Percentiles rank a stretch among this genome's conserved stretches.
These are phyloP conservation scores for Hippolais icterina DNA, from an alignment of 2,113 vertebrate genomes.

Conservation along the genomic window DNA sequence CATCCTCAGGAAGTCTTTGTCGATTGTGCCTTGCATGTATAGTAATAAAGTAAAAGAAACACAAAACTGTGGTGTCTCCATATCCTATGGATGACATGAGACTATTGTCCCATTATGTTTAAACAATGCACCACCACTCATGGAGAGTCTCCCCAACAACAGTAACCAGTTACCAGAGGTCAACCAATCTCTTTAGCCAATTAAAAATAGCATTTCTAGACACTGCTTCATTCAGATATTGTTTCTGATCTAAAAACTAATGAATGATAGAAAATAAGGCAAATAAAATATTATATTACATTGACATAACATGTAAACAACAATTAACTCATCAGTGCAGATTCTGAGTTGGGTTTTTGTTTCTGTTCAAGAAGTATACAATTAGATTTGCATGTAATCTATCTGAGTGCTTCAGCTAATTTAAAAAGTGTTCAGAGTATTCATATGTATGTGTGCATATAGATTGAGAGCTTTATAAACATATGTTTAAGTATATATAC, in stretches of 20 bases:
- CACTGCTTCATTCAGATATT: slow-evolving; percentile 30
- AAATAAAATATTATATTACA: background rate
- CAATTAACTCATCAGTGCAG: background rate
- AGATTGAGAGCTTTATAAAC: background rate
- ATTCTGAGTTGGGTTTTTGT: background rate
- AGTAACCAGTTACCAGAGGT: slow-evolving; percentile 51
- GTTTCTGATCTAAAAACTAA: background rate
- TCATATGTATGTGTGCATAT: background rate
- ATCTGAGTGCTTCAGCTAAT: background rate
- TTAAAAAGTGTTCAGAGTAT: background rate
- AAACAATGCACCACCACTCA: slow-evolving; percentile 51
- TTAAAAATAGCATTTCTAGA: slow-evolving; percentile 38
- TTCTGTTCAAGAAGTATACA: background rate
- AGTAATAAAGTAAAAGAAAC: slow-evolving; percentile 74
- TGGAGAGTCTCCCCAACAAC: slow-evolving; percentile 58
- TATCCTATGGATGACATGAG: slow-evolving; percentile 65
- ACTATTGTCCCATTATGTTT: slow-evolving; percentile 48
- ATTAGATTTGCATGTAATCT: background rate
- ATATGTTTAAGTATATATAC: background rate
- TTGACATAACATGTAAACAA: background rate
- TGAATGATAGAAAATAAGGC: background rate
- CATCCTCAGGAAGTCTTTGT: slow-evolving; percentile 76
- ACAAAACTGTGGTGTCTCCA: slow-evolving; percentile 51
- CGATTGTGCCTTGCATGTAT: slow-evolving; percentile 71
- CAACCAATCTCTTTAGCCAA: slow-evolving; percentile 48